These are phyloP conservation scores for Bombyx mandarina DNA, from an alignment of 1,140 invertebrate species.

Conservation along the genomic window DNA sequence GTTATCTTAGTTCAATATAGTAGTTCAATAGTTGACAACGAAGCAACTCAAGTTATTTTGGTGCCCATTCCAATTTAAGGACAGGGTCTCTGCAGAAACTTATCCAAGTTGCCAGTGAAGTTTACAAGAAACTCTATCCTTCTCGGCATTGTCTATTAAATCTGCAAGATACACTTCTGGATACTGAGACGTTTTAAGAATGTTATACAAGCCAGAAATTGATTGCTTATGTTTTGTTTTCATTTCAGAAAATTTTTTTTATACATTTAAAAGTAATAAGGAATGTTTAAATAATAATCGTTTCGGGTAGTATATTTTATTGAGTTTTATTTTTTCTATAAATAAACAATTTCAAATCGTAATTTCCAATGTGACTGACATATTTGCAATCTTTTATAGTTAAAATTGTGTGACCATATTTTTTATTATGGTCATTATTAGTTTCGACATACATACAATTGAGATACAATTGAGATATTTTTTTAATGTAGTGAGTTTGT, in stretches of 20 bases:
- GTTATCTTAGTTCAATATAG: constrained; percentile 4
- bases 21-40: constrained; percentile 37
- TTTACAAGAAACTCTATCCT: constrained; percentile 55
- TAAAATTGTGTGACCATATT: too few species aligned
- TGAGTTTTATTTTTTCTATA: too few species aligned
- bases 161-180: constrained; percentile 48
- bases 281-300: too few species aligned
- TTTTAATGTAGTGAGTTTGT: too few species aligned
- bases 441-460: too few species aligned
- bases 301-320: too few species aligned
- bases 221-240: constrained; percentile 19
- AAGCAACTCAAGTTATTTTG: constrained; percentile 40
- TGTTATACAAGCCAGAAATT: constrained; percentile 25
- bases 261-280: too few species aligned
- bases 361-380: too few species aligned
- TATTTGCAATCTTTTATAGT: too few species aligned
- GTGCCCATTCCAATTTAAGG: constrained; percentile 58
- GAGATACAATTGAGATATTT: too few species aligned
- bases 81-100: constrained; percentile 45
- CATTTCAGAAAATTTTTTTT: not conserved
- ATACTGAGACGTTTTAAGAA: constrained; percentile 37
- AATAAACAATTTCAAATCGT: too few species aligned
- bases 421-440: too few species aligned
- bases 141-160: constrained; percentile 52
- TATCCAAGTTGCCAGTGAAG: constrained; percentile 42